Conservation (phyloP, 2,797 vertebrate genomes). For the Perdix hodgsoniae region DNA sequence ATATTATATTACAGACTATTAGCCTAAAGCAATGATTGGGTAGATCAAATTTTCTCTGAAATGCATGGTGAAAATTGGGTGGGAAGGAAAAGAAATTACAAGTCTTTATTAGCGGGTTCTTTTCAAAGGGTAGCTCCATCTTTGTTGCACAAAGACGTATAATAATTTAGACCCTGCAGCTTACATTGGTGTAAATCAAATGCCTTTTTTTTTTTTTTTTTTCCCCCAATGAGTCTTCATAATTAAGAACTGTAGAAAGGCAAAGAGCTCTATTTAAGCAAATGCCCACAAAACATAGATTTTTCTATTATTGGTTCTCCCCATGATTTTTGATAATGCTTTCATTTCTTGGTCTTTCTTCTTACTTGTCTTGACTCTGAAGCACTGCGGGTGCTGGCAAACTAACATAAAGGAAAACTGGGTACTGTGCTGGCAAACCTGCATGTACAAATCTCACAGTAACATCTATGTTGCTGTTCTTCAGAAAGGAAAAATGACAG, state of each 20-base stretch:
- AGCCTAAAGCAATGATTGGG: constrained; percentile 29
- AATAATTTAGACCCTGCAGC: constrained; percentile 13
- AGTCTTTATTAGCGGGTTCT: not conserved
- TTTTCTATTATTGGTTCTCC: not conserved
- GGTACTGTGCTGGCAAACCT: not conserved
- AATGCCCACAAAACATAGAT: not conserved
- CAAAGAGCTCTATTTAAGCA: not conserved
- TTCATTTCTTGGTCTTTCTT: not conserved
- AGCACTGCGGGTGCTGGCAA: not conserved
- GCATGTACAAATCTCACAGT: not conserved
- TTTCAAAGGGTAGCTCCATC: not conserved
- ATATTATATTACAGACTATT: constrained; percentile 15
- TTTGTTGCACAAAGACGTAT: not conserved
- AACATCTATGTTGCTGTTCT: not conserved
- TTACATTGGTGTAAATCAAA: not conserved
- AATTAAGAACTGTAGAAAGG: not conserved
- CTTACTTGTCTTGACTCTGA: not conserved
- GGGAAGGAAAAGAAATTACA: constrained; percentile 30
- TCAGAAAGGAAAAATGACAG: not conserved
- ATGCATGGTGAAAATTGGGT: constrained; percentile 14
- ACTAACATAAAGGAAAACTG: not conserved
- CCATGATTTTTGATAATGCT: fast-evolving
- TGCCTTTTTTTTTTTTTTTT: not conserved
- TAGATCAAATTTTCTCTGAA: constrained; percentile 45
- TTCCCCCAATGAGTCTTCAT: not conserved